Conservation (phyloP, 2,888 invertebrate genomes). For the Galerucella pusilla region DNA sequence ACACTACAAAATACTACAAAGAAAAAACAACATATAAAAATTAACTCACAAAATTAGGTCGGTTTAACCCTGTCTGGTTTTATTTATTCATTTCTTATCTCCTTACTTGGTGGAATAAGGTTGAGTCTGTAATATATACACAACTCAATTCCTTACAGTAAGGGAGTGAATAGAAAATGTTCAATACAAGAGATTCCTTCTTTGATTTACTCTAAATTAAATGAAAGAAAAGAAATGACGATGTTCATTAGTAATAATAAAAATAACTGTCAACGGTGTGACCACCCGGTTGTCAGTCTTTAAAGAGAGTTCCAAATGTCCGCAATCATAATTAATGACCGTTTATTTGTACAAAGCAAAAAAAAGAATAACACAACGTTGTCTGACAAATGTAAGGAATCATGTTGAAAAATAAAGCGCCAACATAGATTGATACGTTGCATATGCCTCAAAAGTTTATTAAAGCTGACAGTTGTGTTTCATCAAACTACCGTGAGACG, state of each 20-base stretch:
- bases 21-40: too few relatives aligned
- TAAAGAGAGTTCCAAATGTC: conserved; percentile 17
- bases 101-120: too few relatives aligned
- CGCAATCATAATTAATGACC: conserved; percentile 30
- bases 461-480: conserved; percentile 43
- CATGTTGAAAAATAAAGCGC: conserved; percentile 39
- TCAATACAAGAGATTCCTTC: too few relatives aligned
- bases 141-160: too few relatives aligned
- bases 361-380: conserved; percentile 34
- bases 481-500: conserved; percentile 41
- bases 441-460: conserved; percentile 41
- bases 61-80: too few relatives aligned
- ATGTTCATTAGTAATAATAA: neutral
- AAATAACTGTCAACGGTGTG: neutral
- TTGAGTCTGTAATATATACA: too few relatives aligned
- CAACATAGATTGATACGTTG: conserved; percentile 41
- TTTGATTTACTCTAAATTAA: too few relatives aligned
- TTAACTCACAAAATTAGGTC: too few relatives aligned
- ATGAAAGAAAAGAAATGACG: too few relatives aligned
- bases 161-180: too few relatives aligned
- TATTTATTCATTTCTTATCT: too few relatives aligned
- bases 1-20: too few relatives aligned
- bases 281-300: conserved; percentile 7
- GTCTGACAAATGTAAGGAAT: conserved; percentile 41
- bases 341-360: conserved; percentile 37